Percentiles rank a stretch among this genome's conserved stretches.
Conservation (phyloP, 1,140 invertebrate genomes). For the Neelides sp. region DNA sequence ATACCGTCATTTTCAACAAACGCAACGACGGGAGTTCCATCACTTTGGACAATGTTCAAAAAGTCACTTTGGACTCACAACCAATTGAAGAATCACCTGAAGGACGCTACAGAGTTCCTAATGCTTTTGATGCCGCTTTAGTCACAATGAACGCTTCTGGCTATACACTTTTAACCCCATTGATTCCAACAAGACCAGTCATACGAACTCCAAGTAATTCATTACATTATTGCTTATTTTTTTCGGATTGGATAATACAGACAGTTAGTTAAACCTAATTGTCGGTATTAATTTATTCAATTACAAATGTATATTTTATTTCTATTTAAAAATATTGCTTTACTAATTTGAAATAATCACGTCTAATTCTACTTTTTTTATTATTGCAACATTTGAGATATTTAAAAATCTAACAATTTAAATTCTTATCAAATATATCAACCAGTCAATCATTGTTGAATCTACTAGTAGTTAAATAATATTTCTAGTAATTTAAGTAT, state of each 20-base stretch:
- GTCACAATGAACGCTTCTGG: background rate
- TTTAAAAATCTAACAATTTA: too few species aligned
- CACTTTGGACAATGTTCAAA: background rate
- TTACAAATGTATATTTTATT: background rate
- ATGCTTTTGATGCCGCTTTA: background rate
- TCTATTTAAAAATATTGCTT: background rate
- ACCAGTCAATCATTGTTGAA: too few species aligned
- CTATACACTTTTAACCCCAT: background rate
- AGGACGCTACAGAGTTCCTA: background rate
- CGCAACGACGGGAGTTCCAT: background rate
- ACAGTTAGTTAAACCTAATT: too few species aligned
- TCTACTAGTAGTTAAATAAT: too few species aligned
- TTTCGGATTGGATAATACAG: too few species aligned
- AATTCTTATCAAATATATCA: too few species aligned
- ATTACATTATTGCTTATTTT: too few species aligned
- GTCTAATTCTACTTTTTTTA: too few species aligned
- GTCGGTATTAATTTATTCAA: background rate
- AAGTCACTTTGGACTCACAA: background rate
- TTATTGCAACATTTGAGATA: too few species aligned
- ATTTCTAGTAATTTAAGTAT: background rate
- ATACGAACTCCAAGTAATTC: too few species aligned
- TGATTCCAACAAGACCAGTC: too few species aligned
- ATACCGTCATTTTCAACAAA: background rate
- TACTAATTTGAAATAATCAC: background rate
- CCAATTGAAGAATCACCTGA: background rate